Conservation (phyloP, 2,113 vertebrate genomes). For the Onychostruthus taczanowskii region DNA sequence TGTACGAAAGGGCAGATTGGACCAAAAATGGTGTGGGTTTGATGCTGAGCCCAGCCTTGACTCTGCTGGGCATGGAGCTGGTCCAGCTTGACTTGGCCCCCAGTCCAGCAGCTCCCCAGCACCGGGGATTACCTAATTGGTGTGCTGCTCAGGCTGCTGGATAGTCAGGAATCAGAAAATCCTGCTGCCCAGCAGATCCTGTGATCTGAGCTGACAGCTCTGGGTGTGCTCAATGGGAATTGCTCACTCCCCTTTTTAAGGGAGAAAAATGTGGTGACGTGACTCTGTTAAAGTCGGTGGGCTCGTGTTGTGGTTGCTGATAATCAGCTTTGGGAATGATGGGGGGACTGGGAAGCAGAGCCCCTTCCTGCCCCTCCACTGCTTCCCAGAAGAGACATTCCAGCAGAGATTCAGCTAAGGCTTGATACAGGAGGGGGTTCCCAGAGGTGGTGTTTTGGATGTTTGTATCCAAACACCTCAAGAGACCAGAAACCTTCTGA, state of each 20-base stretch:
- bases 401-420: rapidly evolving
- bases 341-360: background rate
- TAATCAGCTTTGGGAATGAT: background rate
- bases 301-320: rapidly evolving
- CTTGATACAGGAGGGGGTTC: background rate
- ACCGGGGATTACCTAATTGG: rapidly evolving
- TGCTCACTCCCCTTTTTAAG: background rate
- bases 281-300: rapidly evolving
- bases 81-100: background rate
- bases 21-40: background rate
- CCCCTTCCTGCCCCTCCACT: background rate
- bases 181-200: background rate
- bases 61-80: background rate
- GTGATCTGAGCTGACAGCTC: background rate
- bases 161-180: background rate
- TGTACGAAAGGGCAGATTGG: background rate
- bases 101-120: rapidly evolving
- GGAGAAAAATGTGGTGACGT: background rate
- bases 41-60: background rate
- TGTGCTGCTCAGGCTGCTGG: background rate
- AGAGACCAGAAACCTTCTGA: background rate
- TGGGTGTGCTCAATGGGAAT: background rate
- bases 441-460: background rate
- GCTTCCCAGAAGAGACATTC: background rate
- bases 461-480: background rate